Conservation (phyloP, 2,113 vertebrate species). For the Eonycteris spelaea region DNA sequence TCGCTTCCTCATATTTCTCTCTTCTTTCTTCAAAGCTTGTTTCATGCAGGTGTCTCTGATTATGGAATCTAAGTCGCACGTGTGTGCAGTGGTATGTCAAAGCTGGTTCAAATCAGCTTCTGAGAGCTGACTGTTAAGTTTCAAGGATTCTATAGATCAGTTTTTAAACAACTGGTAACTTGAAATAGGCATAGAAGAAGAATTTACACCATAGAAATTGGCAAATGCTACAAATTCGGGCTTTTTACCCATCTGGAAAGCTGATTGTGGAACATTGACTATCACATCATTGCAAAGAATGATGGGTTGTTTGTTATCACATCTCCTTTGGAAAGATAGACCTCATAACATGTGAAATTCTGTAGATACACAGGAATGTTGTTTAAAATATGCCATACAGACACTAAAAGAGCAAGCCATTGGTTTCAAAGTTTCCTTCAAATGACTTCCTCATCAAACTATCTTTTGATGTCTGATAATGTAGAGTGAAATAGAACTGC, state of each 20-base stretch:
- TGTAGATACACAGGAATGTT: not conserved
- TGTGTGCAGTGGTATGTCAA: not conserved
- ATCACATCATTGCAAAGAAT: not conserved
- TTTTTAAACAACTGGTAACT: not conserved
- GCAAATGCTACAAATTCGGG: not conserved
- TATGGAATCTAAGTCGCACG: not conserved
- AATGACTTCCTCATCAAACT: not conserved
- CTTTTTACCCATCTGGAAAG: not conserved
- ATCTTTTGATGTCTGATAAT: not conserved
- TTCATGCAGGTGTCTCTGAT: not conserved
- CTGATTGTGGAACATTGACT: constrained; percentile 1
- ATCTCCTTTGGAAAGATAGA: not conserved
- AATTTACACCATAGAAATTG: not conserved
- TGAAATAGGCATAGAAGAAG: not conserved
- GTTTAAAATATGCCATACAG: not conserved
- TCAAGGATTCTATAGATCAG: not conserved
- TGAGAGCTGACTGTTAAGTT: not conserved
- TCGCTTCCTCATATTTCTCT: not conserved
- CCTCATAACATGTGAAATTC: not conserved
- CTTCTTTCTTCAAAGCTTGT: not conserved
- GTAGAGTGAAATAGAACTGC: not conserved
- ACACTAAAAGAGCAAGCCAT: not conserved
- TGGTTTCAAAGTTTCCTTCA: not conserved
- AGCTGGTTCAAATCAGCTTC: not conserved
- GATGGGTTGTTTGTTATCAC: not conserved